Percentiles rank a stretch among this genome's conserved stretches.
These are phyloP conservation scores for Chloroceryle aenea DNA, from an alignment of 2,113 vertebrate species.

Conservation along the genomic window DNA sequence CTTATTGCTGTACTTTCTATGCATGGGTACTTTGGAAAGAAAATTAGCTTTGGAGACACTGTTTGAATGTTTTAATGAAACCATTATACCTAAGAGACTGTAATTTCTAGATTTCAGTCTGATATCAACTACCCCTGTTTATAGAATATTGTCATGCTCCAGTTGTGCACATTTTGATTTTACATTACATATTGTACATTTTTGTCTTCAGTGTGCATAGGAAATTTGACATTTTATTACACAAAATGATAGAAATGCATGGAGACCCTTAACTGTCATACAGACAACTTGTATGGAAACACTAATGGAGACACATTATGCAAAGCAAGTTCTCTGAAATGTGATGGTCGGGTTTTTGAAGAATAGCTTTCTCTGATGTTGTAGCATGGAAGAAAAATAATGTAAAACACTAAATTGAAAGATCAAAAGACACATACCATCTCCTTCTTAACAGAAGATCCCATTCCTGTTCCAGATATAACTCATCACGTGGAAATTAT, in stretches of 20 bases:
- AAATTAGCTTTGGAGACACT: conserved; percentile 55
- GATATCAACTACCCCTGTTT: not conserved
- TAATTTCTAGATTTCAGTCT: conserved; percentile 51
- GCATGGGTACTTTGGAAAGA: conserved; percentile 56
- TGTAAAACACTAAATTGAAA: not conserved
- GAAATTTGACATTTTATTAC: not conserved
- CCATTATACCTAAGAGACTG: conserved; percentile 50
- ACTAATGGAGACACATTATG: conserved; percentile 1
- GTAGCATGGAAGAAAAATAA: not conserved
- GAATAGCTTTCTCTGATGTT: not conserved
- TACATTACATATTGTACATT: not conserved
- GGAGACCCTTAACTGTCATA: conserved; percentile 7
- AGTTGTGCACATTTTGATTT: not conserved
- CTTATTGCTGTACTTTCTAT: conserved; percentile 55
- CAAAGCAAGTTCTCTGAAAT: not conserved
- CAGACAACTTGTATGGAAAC: not conserved
- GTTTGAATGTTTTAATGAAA: conserved; percentile 63
- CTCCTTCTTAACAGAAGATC: not conserved
- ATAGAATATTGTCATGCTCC: not conserved
- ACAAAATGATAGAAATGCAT: not conserved
- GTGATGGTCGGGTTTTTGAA: not conserved
- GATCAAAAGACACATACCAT: not conserved
- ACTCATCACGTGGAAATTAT: not conserved
- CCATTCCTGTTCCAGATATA: not conserved
- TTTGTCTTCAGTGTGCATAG: not conserved